phyloP scores from a whole-genome alignment of 1,140 invertebrate species.

The Hermetia illucens region DNA sequence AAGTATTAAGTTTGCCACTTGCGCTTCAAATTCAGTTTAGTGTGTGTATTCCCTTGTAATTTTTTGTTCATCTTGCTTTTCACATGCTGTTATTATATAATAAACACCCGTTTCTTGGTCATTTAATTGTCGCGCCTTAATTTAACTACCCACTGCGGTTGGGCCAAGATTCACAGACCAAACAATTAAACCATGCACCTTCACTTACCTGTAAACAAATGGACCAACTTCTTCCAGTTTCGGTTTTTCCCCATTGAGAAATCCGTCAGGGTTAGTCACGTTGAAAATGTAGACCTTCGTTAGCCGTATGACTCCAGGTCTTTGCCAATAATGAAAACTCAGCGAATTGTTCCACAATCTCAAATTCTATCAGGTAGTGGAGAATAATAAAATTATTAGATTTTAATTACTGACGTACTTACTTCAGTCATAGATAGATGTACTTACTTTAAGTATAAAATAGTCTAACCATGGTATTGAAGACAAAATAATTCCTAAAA shows the following conservation, averaged over 20 bases:
- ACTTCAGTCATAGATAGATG: background rate
- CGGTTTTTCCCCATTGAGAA: constrained; percentile 66
- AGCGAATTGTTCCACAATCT: constrained; percentile 68
- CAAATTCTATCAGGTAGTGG: constrained; percentile 58
- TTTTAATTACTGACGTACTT: background rate
- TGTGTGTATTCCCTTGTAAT: too few species aligned
- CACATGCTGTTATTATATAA: too few species aligned
- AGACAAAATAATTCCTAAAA: constrained; percentile 62
- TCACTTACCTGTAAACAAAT: constrained; percentile 70
- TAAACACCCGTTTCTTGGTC: too few species aligned
- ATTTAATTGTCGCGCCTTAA: too few species aligned
- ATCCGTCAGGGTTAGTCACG: constrained; percentile 70
- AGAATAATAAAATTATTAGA: constrained; percentile 9
- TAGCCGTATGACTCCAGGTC: constrained; percentile 72
- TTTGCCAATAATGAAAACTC: constrained; percentile 83
- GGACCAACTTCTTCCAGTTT: constrained; percentile 68
- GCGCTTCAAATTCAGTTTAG: too few species aligned
- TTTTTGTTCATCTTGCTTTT: too few species aligned
- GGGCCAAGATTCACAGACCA: too few species aligned
- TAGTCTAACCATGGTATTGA: constrained; percentile 76
- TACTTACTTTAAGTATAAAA: constrained; percentile 63
- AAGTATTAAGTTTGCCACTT: too few species aligned
- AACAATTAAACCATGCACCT: too few species aligned
- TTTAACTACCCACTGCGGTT: too few species aligned
- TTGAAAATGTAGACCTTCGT: constrained; percentile 87